Evolutionary conservation across 2,888 invertebrate genomes (phyloP).

Genomic region (Tanytarsus gracilentus): DNA sequence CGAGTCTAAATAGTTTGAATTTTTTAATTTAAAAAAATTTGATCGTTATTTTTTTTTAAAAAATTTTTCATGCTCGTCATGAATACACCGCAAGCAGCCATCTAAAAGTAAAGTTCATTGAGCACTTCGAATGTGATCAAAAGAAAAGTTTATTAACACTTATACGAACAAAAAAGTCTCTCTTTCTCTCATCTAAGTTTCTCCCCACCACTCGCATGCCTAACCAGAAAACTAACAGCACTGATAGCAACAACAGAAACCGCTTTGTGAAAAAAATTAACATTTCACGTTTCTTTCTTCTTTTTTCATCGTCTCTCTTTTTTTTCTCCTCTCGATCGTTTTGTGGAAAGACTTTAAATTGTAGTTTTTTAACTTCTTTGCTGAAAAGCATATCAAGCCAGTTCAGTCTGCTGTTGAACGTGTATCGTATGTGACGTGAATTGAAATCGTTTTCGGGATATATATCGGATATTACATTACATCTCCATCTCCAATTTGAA

Average conservation of each 20-base stretch:
- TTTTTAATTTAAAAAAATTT: too few relatives aligned
- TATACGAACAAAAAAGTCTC: too few relatives aligned
- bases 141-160: too few relatives aligned
- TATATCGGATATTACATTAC: background rate
- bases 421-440: constrained; percentile 22
- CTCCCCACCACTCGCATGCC: too few relatives aligned
- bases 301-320: background rate
- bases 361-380: constrained; percentile 8
- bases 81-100: too few relatives aligned
- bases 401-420: constrained; percentile 17
- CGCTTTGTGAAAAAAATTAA: constrained; percentile 22
- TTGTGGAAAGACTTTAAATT: constrained; percentile 9
- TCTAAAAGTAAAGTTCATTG: too few relatives aligned
- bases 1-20: too few relatives aligned
- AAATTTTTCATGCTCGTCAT: too few relatives aligned
- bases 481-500: background rate
- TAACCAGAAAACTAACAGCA: too few relatives aligned
- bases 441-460: background rate
- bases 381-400: constrained; percentile 19
- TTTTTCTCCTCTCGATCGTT: constrained; percentile 11
- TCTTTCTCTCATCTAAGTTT: constrained; percentile 18
- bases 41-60: too few relatives aligned
- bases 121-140: too few relatives aligned
- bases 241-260: too few relatives aligned
- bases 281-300: constrained; percentile 23